These are phyloP conservation scores for Agrochola lota DNA, from an alignment of 2,888 invertebrate species.

Conservation along the genomic window DNA sequence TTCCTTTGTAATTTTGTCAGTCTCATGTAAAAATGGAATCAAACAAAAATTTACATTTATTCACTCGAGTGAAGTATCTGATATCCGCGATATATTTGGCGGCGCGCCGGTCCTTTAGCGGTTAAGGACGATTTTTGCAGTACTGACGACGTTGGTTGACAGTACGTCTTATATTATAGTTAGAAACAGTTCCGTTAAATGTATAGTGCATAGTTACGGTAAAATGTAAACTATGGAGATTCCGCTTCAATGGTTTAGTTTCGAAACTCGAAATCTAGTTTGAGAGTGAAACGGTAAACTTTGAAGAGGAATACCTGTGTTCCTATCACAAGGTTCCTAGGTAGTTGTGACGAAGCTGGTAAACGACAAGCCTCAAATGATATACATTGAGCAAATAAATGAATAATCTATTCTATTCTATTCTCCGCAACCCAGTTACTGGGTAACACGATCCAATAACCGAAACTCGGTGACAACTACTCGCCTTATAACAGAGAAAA, in stretches of 20 bases:
- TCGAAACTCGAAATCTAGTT: slow-evolving; percentile 35
- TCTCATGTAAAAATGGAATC: neutral
- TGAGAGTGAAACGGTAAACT: neutral
- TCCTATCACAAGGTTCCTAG: neutral
- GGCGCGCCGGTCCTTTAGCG: too few relatives aligned
- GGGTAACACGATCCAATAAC: too few relatives aligned
- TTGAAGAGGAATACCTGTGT: neutral
- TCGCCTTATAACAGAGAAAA: too few relatives aligned
- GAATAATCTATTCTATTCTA: too few relatives aligned
- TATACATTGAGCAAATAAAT: too few relatives aligned
- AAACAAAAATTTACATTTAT: neutral
- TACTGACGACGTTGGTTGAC: neutral
- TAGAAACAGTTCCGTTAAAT: slow-evolving; percentile 12
- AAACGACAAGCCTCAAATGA: too few relatives aligned
- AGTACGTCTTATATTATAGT: slow-evolving; percentile 10
- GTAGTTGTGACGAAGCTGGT: too few relatives aligned
- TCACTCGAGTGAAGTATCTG: too few relatives aligned
- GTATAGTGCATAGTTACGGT: slow-evolving; percentile 31
- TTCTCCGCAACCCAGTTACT: too few relatives aligned
- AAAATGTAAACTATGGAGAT: slow-evolving; percentile 37
- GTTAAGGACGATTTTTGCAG: too few relatives aligned
- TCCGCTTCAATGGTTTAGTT: slow-evolving; percentile 31
- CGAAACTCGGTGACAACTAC: too few relatives aligned
- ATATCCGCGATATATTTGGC: too few relatives aligned
- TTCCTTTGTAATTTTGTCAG: neutral